Evolutionary conservation across 2,888 invertebrate genomes (phyloP), one percentile per base, ranked within the genome.

Genomic region (Tholera decimalis): DNA sequence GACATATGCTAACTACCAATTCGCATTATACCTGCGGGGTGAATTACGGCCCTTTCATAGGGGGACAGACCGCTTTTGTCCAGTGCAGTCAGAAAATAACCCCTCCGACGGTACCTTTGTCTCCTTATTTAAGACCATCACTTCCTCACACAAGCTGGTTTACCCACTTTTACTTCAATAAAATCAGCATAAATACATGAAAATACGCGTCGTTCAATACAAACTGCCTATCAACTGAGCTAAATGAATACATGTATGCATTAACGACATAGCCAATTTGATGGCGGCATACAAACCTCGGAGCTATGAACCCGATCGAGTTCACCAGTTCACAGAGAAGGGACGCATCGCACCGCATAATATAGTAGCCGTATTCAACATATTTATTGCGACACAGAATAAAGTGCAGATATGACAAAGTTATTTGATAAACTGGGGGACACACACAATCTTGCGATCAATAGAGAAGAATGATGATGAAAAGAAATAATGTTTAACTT

Each of bases 271-370:
- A 55, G 28, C 39, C 59, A 55, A 63, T 58, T 61, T 41, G 20
- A 55, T 15, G 39, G 47, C 24, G 73, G 54, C 71, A 66, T 33
- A 71, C 59, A 50, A 65, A 57, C 51, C n/a, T 24, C 24, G 30
- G 77, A 63, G 72, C 75, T 75, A 41, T 73, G 82, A 84, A 77
- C 83, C 35, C 65, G 3, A 83, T 60, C 43, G 65, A 72, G 84
- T 56, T 68, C 74, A 83, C 44, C 80, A 73, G 84, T 64, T 59
- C 84, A 62, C 43, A 61, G 63, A 74, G 74, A 82, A 80, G 74
- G 83, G 74, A 59, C 77, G 30, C 68, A 71, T 63, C 33, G 76
- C 68, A 71, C 61, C 33, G 76, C 72, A 78, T 82, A 68, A 68
- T 67, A 39, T 47, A 58, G 56, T 66, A 46, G 70, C 58, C 37